Evolutionary conservation across 1,140 invertebrate species (phyloP).

Genomic region (Chironomus tepperi): DNA sequence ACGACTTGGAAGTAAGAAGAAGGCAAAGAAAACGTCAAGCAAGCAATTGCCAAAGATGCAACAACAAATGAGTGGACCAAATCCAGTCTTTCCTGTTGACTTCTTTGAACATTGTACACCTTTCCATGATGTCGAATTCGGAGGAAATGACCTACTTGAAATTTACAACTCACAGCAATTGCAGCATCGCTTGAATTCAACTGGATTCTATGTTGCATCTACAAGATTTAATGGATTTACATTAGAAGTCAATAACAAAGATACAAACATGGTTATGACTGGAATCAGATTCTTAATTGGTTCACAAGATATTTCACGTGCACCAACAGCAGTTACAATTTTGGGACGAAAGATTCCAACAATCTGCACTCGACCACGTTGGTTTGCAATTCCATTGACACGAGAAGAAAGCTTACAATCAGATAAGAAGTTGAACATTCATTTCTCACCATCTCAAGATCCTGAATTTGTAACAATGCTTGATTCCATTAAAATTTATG

Average conservation of each 20-base stretch:
- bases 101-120: constrained; percentile 93
- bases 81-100: constrained; percentile 75
- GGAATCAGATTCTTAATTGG: constrained; percentile 80
- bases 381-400: constrained; percentile 93
- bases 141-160: constrained; percentile 90
- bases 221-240: constrained; percentile 82
- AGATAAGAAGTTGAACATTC: constrained; percentile 84
- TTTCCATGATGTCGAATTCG: constrained; percentile 89
- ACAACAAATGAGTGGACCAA: constrained; percentile 26
- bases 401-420: constrained; percentile 88
- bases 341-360: constrained; percentile 76
- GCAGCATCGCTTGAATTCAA: constrained; percentile 85
- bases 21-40: constrained; percentile 46
- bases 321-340: constrained; percentile 59
- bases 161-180: constrained; percentile 92
- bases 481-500: constrained; percentile 86
- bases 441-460: constrained; percentile 85
- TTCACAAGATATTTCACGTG: constrained; percentile 73
- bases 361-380: constrained; percentile 66
- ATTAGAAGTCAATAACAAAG: constrained; percentile 82
- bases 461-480: constrained; percentile 83
- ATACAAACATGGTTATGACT: constrained; percentile 77
- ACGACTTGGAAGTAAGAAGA: constrained; percentile 47
- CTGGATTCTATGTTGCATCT: constrained; percentile 80
- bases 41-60: constrained; percentile 43